A percentile compares a stretch with the other conserved stretches of the same genome.
Evolutionary conservation across 2,113 vertebrate species (phyloP).

Genomic region (Orthonyx spaldingii): DNA sequence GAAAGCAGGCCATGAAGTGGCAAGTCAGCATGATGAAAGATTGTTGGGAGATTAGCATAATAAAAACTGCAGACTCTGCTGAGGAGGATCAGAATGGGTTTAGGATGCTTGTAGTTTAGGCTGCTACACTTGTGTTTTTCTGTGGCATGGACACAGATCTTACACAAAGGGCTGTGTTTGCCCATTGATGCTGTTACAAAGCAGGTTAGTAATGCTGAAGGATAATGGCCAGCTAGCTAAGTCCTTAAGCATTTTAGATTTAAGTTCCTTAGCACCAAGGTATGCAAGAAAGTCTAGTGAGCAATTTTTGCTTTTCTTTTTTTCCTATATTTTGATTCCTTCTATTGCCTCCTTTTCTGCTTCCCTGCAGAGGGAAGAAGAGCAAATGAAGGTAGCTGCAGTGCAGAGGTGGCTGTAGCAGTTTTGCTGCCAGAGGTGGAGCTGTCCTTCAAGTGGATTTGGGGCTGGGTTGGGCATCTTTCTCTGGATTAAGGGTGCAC

Average conservation of each 20-base stretch:
- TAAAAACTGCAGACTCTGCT: slow-evolving; percentile 6
- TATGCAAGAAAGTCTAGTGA: not conserved
- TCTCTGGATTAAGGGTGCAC: rapidly evolving
- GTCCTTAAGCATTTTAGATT: not conserved
- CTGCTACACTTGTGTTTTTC: not conserved
- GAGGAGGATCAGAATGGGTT: slow-evolving; percentile 28
- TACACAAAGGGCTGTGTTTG: not conserved
- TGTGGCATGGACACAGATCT: not conserved
- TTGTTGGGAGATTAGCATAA: slow-evolving; percentile 32
- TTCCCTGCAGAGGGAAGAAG: not conserved
- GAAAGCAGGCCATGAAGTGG: not conserved
- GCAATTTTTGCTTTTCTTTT: not conserved
- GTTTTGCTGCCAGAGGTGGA: not conserved
- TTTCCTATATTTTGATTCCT: not conserved
- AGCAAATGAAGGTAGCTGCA: not conserved
- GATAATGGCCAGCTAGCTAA: not conserved
- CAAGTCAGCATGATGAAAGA: slow-evolving; percentile 34
- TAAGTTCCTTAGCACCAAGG: not conserved
- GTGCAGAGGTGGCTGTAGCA: not conserved
- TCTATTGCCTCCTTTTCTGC: not conserved
- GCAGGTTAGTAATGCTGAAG: not conserved
- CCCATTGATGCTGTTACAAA: not conserved
- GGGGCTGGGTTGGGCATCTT: not conserved
- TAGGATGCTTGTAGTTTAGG: not conserved
- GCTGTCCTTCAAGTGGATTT: not conserved